Evolutionary conservation across 2,113 vertebrate species (phyloP).

Genomic region (Xiphophorus maculatus): DNA sequence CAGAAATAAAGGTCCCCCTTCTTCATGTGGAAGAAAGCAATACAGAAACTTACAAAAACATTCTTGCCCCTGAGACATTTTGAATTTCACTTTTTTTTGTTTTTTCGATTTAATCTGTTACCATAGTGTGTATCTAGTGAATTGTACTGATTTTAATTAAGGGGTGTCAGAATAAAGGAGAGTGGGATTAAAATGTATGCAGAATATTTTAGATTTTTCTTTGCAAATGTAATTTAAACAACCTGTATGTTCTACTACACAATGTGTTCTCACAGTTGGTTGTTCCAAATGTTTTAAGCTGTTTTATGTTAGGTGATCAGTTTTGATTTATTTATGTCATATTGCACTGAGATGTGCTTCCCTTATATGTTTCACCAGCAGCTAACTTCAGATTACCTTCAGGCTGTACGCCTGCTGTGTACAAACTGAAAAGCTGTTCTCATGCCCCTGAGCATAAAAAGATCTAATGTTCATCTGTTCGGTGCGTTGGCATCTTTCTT

Average conservation of each 20-base stretch:
- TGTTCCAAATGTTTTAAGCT: not conserved
- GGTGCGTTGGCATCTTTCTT: not conserved
- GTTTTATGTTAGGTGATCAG: not conserved
- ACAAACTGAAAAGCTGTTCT: conserved; percentile 7
- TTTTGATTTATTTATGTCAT: not conserved
- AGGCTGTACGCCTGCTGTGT: not conserved
- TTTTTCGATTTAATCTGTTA: too few relatives aligned
- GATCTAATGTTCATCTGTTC: conserved; percentile 36
- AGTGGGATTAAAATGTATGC: too few relatives aligned
- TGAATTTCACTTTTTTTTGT: too few relatives aligned
- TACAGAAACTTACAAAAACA: too few relatives aligned
- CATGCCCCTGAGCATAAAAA: conserved; percentile 28
- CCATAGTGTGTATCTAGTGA: too few relatives aligned
- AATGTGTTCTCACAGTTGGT: not conserved
- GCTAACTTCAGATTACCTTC: conserved; percentile 3
- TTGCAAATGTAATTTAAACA: too few relatives aligned
- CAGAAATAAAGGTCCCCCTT: not conserved
- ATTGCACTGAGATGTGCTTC: not conserved
- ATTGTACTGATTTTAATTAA: too few relatives aligned
- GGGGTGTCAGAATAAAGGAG: too few relatives aligned
- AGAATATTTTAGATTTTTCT: too few relatives aligned
- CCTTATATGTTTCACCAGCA: not conserved
- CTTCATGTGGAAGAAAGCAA: not conserved
- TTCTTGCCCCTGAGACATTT: too few relatives aligned
- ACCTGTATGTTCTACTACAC: not conserved